Percentiles rank a stretch among this genome's conserved stretches.
phyloP scores from a whole-genome alignment of 1,140 invertebrate genomes.

The Dinoponera quadriceps region DNA sequence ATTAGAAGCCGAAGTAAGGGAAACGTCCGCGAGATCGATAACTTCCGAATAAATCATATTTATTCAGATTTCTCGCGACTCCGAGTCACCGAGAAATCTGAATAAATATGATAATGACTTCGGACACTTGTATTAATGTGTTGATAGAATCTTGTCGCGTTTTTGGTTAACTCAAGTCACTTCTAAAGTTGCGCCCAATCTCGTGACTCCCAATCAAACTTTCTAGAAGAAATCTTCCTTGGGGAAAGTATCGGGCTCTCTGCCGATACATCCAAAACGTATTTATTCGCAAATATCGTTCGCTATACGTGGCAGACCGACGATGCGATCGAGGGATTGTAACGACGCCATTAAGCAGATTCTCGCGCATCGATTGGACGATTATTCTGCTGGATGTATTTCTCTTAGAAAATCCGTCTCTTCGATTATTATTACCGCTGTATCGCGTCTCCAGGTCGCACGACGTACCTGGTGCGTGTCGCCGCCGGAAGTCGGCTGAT shows the following conservation, averaged over 20 bases:
- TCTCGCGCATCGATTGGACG: slow-evolving; percentile 2
- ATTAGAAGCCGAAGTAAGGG: slow-evolving; percentile 28
- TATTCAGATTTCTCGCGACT: too few species aligned
- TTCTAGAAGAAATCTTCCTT: slow-evolving; percentile 2
- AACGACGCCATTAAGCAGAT: slow-evolving; percentile 61
- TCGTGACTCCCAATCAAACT: slow-evolving; percentile 22
- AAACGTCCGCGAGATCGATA: slow-evolving; percentile 11
- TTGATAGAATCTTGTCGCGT: slow-evolving; percentile 4
- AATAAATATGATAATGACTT: slow-evolving; percentile 10
- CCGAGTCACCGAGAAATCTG: neutral
- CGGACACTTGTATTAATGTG: slow-evolving; percentile 6
- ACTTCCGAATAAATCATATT: too few species aligned
- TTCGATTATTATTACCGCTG: slow-evolving; percentile 18
- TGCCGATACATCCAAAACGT: neutral
- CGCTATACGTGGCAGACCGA: slow-evolving; percentile 23
- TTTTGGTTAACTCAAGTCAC: slow-evolving; percentile 8
- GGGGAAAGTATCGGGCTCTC: slow-evolving; percentile 35
- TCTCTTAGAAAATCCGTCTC: slow-evolving; percentile 3
- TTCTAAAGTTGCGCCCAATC: slow-evolving; percentile 20
- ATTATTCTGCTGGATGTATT: slow-evolving; percentile 10
- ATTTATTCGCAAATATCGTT: slow-evolving; percentile 61
- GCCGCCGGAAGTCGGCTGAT: slow-evolving; percentile 42
- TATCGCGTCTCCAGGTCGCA: neutral
- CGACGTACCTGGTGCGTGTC: slow-evolving; percentile 42
- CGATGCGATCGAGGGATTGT: slow-evolving; percentile 11